Evolutionary conservation across 2,888 invertebrate genomes (phyloP).

Genomic region (Hirtodrosophila trivittata): DNA sequence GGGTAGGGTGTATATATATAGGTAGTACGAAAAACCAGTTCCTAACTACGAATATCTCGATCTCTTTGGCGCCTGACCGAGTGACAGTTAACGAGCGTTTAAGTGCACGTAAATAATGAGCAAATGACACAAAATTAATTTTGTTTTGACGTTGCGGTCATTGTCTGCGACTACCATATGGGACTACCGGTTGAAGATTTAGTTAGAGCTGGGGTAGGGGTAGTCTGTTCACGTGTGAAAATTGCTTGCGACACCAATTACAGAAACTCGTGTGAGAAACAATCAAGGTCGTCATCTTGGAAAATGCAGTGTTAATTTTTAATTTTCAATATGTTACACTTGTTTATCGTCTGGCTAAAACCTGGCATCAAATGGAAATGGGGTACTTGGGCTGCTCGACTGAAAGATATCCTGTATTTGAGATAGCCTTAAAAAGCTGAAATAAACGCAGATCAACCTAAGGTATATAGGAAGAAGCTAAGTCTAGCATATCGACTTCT

Average conservation of each 20-base stretch:
- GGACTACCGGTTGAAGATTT: constrained; percentile 23
- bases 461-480: too few relatives aligned
- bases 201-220: not conserved
- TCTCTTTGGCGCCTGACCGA: constrained; percentile 2
- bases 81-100: constrained; percentile 43
- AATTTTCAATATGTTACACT: constrained; percentile 49
- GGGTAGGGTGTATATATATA: too few relatives aligned
- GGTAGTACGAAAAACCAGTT: constrained; percentile 54
- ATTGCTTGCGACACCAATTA: constrained; percentile 53
- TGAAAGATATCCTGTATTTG: constrained; percentile 26
- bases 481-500: too few relatives aligned
- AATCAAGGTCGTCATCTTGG: constrained; percentile 53
- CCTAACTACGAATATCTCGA: not conserved
- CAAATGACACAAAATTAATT: constrained; percentile 18
- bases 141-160: constrained; percentile 25
- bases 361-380: too few relatives aligned
- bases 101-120: constrained; percentile 48
- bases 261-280: constrained; percentile 38
- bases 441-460: too few relatives aligned
- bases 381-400: constrained; percentile 34
- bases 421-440: too few relatives aligned
- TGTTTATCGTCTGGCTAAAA: constrained; percentile 46
- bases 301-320: constrained; percentile 59
- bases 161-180: constrained; percentile 20
- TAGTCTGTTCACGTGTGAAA: constrained; percentile 46